Base-by-base conservation (phyloP, 2,113 vertebrate genomes). In the Puffinus mauretanicus region DNA sequence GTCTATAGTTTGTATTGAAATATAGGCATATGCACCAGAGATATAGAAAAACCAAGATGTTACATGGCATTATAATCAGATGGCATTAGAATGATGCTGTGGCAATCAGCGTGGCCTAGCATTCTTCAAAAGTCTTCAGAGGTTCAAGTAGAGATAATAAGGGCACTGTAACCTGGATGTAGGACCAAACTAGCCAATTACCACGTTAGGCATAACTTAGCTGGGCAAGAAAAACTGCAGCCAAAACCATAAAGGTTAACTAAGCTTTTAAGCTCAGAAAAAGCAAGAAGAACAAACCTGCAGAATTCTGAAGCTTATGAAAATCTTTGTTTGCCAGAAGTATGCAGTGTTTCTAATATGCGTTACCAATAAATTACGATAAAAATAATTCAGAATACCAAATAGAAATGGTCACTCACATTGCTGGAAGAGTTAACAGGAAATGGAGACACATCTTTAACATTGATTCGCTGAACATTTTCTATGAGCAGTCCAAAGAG, bases 401-500 rank as follows among this genome's bases (percentile, higher is more conserved):
- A 82, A 67, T 4, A 81, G 38, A 91, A 82, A 90, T 9, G 34
- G 40, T 66, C 78, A 98, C 98, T 97, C 97, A 99, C 99, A 91
- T 93, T 99, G 98, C 98, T 98, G 77, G 98, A 98, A 32, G 98
- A 98, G 95, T 99, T 99, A 96, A 98, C 95, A 5, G 98, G 93
- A 95, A 99, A 99, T 0, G 99, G 99, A 9, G 98, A 98, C 8
- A 99, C 98, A 36, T 99, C 99, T 93, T 98, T 99, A 95, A 99
- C 99, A 44, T 99, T 99, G 96, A 99, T 98, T 65, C 99, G 98
- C 93, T 99, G 99, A 79, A 99, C 99, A 1, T 99, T 99, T 97
- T 99, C 99, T 86, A 99, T 98, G n/a, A 99, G 98, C 51, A 99
- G 97, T 76, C 99, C 99, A 79, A 99, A 99, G 70, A 99, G 97